Evolutionary conservation across 2,888 invertebrate genomes (phyloP), one percentile per base, ranked within the genome.

Genomic region (Stenodera caucasica): DNA sequence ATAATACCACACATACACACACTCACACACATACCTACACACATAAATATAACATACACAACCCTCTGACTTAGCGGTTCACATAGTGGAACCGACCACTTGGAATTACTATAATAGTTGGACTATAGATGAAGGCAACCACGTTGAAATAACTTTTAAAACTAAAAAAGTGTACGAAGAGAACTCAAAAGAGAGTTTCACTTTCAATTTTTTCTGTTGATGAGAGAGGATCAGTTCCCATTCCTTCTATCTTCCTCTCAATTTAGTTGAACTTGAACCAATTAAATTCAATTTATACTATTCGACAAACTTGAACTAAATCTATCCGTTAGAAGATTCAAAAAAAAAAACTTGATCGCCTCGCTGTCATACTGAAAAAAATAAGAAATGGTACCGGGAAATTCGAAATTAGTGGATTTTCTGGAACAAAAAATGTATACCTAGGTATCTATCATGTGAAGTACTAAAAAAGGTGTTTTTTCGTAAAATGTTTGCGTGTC

Each of bases 1-100:
- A 52, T 63, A 66, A 67, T 64, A 54, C 58, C 59, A 53, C 60
- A 57, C 57, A 59, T 57, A 56, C 56, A 56, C 54, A 58, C 55
- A 63, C 56, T 58, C 57, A 59, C 49, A 59, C 57, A 63, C 54
- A 58, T 57, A 58, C 57, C 55, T 50, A 40, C 15, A 40, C 11
- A 14, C 3, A 40, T 2, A 40, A n/a, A n/a, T n/a, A n/a, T 58
- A 55, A 59, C 49, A 59, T 55, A 63, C 40, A 23, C 60, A 49
- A 51, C 61, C 57, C 61, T 55, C 37, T 37, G 58, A 61, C 51
- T 61, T 61, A 57, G 57, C 23, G 54, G 55, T 55, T 59, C 52
- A 61, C 57, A 45, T 61, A 57, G 23, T 61, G 61, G 57, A 61
- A 61, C 61, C 60, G 49, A 29, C 61, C 57, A 51, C 52, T 30